A percentile compares a stretch with the other conserved stretches of the same genome.
Conservation (phyloP, 2,888 invertebrate species). For the Troglohyphantes excavatus region DNA sequence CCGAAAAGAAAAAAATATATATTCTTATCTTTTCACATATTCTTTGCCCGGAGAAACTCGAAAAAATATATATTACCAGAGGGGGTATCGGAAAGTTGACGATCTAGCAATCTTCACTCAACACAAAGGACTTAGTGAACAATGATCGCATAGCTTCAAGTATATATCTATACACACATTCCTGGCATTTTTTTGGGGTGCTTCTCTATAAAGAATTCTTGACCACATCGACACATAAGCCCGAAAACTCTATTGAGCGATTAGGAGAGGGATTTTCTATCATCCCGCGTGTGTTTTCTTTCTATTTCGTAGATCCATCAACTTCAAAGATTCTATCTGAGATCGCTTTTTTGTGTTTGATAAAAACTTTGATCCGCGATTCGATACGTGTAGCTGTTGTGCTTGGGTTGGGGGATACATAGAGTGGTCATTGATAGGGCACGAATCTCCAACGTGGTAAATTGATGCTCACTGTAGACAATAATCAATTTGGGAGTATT, state of each 20-base stretch:
- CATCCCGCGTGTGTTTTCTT: conserved; percentile 50
- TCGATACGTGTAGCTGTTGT: neutral
- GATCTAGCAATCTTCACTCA: conserved; percentile 53
- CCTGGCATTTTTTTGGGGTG: conserved; percentile 25
- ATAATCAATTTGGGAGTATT: no score
- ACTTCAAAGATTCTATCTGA: conserved; percentile 61
- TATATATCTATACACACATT: conserved; percentile 66
- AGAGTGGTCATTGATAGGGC: no score
- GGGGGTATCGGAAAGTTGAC: conserved; percentile 48
- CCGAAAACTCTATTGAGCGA: conserved; percentile 71
- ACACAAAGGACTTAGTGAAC: conserved; percentile 69
- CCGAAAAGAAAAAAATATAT: conserved; percentile 13
- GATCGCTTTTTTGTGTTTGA: conserved; percentile 22
- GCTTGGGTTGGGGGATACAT: no score
- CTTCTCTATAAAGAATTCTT: conserved; percentile 52
- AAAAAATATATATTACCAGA: conserved; percentile 54
- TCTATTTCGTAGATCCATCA: conserved; percentile 65
- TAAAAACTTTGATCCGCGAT: conserved; percentile 23
- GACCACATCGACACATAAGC: conserved; percentile 67
- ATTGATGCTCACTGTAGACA: no score
- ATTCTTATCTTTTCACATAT: conserved; percentile 62
- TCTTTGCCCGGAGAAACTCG: conserved; percentile 15
- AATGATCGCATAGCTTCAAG: conserved; percentile 57
- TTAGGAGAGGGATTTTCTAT: conserved; percentile 64
- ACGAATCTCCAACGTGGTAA: no score